Evolutionary conservation across 2,888 invertebrate species (phyloP), one percentile per base, ranked within the genome.

Genomic region (Latheticus oryzae): DNA sequence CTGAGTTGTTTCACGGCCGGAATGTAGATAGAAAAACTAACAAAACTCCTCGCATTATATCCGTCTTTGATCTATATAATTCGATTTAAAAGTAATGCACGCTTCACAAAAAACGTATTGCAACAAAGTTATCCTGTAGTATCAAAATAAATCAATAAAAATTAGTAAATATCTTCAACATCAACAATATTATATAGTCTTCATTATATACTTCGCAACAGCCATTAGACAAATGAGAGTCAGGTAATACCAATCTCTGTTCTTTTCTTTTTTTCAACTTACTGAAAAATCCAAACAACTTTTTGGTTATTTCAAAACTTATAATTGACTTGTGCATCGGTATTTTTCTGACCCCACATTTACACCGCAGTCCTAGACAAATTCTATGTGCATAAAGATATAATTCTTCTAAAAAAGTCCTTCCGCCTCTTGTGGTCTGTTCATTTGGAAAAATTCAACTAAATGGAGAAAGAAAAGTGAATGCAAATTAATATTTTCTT

Each of bases 381-480:
- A 73, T 70, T 72, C 77, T 78, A 78, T 76, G 76, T 77, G 76
- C 76, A 72, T 73, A 73, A 74, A 74, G 76, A 74, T 71, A 74
- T 69, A 69, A 70, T 72, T 73, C 71, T 73, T 70, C 68, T 72
- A 70, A 73, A 73, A 42, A 73, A 69, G 67, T 69, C 69, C 65
- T 60, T 47, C 47, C 56, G 60, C 63, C 62, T 9, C 48, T 47
- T 47, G 57, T 58, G 67, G 57, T 68, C 68, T 66, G 66, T 65
- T 65, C 63, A 62, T 57, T 62, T 43, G 48, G 65, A 9, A 42
- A 16, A n/a, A n/a, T n/a, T n/a, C n/a, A n/a, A n/a, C n/a, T n/a
- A n/a, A n/a, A n/a, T n/a, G n/a, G n/a, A n/a, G n/a, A n/a, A n/a
- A n/a, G n/a, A n/a, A n/a, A n/a, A n/a, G n/a, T n/a, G n/a, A n/a